Evolutionary conservation across 2,888 invertebrate species (phyloP), one percentile per base, ranked within the genome.

Genomic region (Mesorhabditis sp.): DNA sequence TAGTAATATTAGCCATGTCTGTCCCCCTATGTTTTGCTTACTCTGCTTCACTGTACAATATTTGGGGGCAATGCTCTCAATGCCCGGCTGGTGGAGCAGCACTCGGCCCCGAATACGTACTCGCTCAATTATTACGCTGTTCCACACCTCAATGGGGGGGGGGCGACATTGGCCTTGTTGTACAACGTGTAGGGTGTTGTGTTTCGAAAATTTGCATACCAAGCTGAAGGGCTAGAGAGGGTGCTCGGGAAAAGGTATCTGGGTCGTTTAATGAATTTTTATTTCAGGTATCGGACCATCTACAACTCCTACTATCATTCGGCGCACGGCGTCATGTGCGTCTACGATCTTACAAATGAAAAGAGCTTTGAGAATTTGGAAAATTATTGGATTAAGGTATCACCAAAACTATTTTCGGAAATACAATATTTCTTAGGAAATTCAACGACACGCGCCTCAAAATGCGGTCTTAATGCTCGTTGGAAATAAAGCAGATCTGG

Each of bases 291-390:
- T 65, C 72, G 86, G 62, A 86, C 86, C 5, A 86, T 86, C 63
- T 86, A 86, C 78, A 86, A 86, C 68, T 83, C 83, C 5, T 86
- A 86, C 69, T 86, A 86, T 72, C 86, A 86, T 70, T 86, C 86
- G 10, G 86, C 86, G 0, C 86, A 86, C 70, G 86, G 86, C 13
- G 84, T 86, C 4, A 85, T 86, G 80, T 85, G 85, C 70, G 86
- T 86, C 4, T 86, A 84, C 72, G 86, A 86, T 71, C 78, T 86
- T 78, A 82, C 79, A 5, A 81, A 77, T 69, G 83, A 83, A 71
- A 83, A 82, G 72, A 76, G 74, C 10, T 79, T 78, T 62, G 85
- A 86, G 67, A 86, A 86, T 72, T 72, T 86, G 70, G 85, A 85
- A 69, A 82, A 84, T 50, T 86, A 86, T 66, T 86, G 86, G 86